Evolutionary conservation across 2,113 vertebrate genomes (phyloP).

Genomic region (Tyto alba): DNA sequence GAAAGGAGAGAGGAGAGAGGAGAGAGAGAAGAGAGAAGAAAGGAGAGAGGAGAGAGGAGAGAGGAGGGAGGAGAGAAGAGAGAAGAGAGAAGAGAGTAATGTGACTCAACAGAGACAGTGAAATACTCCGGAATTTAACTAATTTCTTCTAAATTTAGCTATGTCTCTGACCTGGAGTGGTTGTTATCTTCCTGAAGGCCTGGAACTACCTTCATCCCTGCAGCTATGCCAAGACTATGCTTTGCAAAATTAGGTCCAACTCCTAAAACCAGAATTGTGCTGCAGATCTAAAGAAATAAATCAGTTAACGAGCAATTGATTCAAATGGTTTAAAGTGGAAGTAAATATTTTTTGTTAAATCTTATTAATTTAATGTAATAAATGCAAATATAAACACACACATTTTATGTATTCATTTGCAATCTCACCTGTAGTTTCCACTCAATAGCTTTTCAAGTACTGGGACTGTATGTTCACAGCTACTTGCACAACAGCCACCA

Average conservation of each 20-base stretch:
- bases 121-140: neutral
- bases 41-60: too few relatives aligned
- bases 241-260: neutral
- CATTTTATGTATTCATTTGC: neutral
- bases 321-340: neutral
- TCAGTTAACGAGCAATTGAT: neutral
- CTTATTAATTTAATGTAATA: neutral
- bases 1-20: neutral
- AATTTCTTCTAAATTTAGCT: neutral
- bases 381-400: neutral
- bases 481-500: neutral
- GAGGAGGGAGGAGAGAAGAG: neutral
- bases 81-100: too few relatives aligned
- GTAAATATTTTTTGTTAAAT: neutral
- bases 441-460: neutral
- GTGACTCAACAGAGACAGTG: neutral
- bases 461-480: neutral
- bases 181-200: neutral
- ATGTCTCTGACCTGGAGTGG: neutral
- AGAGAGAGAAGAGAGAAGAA: too few relatives aligned
- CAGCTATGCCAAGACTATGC: neutral
- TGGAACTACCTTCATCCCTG: neutral
- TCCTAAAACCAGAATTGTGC: neutral
- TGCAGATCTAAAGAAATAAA: neutral
- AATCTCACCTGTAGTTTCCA: too few relatives aligned